Conservation (phyloP, 1,140 invertebrate species). For the Diuraphis noxia region DNA sequence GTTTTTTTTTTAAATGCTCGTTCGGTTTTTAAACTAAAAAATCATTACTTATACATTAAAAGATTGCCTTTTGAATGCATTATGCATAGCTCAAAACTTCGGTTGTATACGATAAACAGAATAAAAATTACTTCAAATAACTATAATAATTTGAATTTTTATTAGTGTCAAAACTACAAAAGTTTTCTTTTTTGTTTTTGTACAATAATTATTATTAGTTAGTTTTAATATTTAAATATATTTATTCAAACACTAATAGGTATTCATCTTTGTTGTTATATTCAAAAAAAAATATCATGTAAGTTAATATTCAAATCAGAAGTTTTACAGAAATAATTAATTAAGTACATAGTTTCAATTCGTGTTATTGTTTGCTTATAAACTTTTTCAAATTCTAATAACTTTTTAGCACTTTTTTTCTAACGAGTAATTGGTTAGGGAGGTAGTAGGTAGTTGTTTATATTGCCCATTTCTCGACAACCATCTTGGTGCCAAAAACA, state of each 20-base stretch:
- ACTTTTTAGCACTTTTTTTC: slow-evolving; percentile 38
- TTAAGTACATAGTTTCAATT: background rate
- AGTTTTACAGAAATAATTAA: background rate
- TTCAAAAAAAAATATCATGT: background rate
- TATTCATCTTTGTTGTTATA: background rate
- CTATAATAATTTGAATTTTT: background rate
- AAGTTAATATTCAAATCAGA: background rate
- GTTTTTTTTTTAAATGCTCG: background rate
- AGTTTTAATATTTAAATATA: background rate
- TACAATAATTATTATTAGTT: background rate
- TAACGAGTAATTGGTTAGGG: background rate
- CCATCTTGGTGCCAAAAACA: background rate
- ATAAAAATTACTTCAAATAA: background rate
- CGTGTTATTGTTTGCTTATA: background rate
- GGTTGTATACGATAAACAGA: background rate
- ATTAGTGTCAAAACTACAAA: background rate
- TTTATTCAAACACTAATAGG: background rate
- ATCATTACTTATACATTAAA: background rate
- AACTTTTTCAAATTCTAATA: background rate
- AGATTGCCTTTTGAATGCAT: background rate
- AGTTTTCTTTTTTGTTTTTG: background rate
- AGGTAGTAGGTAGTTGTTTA: background rate
- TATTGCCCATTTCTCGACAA: background rate
- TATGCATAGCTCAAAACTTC: background rate
- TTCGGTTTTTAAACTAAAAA: background rate